Conservation (phyloP, 2,888 invertebrate species). For the Eupithecia inturbata region DNA sequence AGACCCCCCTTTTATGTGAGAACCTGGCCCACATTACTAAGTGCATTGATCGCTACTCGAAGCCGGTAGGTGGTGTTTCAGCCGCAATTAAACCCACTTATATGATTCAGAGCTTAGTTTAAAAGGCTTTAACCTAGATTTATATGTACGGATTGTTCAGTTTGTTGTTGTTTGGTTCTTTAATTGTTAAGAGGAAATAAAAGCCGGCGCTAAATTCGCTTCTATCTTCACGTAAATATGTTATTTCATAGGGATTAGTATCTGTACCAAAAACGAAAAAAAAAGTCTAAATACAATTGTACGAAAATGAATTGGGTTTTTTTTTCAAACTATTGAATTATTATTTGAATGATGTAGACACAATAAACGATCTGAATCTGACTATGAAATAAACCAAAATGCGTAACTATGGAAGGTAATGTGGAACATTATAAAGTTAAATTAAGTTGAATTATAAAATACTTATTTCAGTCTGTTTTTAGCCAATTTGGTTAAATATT, state of each 20-base stretch:
- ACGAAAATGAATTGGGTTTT: no score
- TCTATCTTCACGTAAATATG: not conserved
- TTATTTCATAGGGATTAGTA: no score
- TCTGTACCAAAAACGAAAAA: no score
- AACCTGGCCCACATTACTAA: slow-evolving; percentile 25
- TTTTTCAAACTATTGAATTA: no score
- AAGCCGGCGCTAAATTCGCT: not conserved
- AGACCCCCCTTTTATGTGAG: not conserved
- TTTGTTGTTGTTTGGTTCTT: not conserved
- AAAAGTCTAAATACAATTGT: no score
- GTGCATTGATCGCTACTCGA: slow-evolving; percentile 28
- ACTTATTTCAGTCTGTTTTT: not conserved
- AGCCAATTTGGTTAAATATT: not conserved
- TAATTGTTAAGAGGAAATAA: not conserved
- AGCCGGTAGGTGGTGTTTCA: not conserved
- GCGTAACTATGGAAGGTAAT: no score
- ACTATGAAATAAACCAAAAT: no score
- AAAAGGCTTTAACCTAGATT: not conserved
- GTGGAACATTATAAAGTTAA: no score
- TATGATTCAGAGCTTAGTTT: slow-evolving; percentile 6
- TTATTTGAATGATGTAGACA: no score
- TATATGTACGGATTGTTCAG: not conserved
- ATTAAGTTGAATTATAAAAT: no score
- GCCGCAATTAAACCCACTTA: slow-evolving; percentile 9
- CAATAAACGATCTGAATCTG: no score